Conservation (phyloP, 2,113 vertebrate species). For the Anoura caudifer region DNA sequence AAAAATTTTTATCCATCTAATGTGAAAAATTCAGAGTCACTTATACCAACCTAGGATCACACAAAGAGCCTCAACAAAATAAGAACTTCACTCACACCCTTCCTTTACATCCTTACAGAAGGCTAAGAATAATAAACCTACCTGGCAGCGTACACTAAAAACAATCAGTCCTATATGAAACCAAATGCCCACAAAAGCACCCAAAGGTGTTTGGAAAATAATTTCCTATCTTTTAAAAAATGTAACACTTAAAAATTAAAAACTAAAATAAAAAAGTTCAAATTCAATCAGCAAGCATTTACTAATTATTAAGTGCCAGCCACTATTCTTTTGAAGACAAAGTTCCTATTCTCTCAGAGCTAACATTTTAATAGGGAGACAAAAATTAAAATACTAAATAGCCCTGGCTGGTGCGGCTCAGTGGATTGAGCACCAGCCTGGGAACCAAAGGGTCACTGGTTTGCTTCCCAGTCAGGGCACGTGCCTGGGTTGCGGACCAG, state of each 20-base stretch:
- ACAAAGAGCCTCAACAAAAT: neutral
- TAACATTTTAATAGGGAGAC: neutral
- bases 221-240: neutral
- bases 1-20: neutral
- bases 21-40: neutral
- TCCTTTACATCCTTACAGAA: neutral
- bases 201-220: neutral
- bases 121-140: neutral
- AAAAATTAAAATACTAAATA: neutral
- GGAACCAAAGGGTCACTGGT: no score
- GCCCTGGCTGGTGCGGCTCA: no score
- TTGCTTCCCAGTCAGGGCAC: no score
- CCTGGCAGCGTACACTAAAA: neutral
- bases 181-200: neutral
- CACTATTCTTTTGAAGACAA: neutral
- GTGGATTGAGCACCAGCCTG: no score
- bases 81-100: neutral
- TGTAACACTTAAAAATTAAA: neutral
- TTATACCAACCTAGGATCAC: neutral
- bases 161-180: neutral
- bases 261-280: neutral
- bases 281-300: constrained; percentile 10
- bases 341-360: neutral
- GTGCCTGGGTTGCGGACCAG: no score
- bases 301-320: neutral